These are phyloP conservation scores for Chloromyia formosa DNA, from an alignment of 2,888 invertebrate genomes.

Conservation along the genomic window DNA sequence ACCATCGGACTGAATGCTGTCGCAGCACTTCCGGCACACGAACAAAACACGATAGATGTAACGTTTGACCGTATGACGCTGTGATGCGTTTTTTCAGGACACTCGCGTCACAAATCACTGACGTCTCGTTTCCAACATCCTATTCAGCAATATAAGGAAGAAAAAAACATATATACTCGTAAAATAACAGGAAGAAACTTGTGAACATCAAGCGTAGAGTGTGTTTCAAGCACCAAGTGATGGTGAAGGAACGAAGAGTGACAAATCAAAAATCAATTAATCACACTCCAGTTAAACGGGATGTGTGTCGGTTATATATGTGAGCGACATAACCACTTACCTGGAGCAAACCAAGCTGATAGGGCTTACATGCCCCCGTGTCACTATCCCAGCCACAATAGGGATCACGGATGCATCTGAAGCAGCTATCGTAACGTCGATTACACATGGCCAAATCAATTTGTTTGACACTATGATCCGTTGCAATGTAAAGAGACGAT, in stretches of 20 bases:
- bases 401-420: constrained; percentile 92
- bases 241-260: background rate
- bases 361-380: constrained; percentile 84
- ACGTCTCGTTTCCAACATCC: constrained; percentile 91
- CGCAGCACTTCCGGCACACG: constrained; percentile 87
- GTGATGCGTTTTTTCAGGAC: constrained; percentile 87
- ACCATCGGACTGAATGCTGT: constrained; percentile 85
- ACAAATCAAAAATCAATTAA: constrained; percentile 43
- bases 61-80: constrained; percentile 92
- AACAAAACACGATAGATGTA: constrained; percentile 90
- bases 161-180: constrained; percentile 1
- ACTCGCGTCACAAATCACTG: constrained; percentile 89
- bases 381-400: constrained; percentile 98
- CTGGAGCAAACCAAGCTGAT: constrained; percentile 77
- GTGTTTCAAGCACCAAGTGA: background rate
- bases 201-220: too few species aligned
- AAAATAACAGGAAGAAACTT: background rate
- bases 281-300: constrained; percentile 39
- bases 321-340: constrained; percentile 51
- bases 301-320: too few species aligned
- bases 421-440: constrained; percentile 89
- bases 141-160: constrained; percentile 65
- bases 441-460: constrained; percentile 90
- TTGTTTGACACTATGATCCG: constrained; percentile 87
- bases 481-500: constrained; percentile 88